Percentiles rank a stretch among this genome's conserved stretches.
Evolutionary conservation across 2,113 vertebrate genomes (phyloP).

Genomic region (Microtus pennsylvanicus): DNA sequence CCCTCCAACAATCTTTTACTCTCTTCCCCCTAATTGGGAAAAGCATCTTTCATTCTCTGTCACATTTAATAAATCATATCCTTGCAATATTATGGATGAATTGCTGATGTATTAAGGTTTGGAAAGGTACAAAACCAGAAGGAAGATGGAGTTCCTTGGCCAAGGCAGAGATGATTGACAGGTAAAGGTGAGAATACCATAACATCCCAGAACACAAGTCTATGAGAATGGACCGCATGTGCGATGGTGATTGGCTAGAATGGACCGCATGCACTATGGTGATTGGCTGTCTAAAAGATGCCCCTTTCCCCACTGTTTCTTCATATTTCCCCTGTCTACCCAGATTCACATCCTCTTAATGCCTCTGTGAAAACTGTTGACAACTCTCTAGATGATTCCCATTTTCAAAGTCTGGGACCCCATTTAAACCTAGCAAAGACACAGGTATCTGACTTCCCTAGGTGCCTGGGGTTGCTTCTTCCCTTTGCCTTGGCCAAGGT

Average conservation of each 20-base stretch:
- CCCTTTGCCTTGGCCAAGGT: not conserved
- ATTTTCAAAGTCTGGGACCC: not conserved
- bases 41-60: not conserved
- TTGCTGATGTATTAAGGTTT: conserved; percentile 41
- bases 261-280: accelerated
- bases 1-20: not conserved
- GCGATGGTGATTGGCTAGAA: not conserved
- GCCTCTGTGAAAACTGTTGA: not conserved
- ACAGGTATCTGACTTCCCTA: too few species aligned
- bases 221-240: not conserved
- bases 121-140: not conserved
- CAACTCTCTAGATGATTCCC: not conserved
- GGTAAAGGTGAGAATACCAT: not conserved
- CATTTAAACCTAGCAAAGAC: not conserved
- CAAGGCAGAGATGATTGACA: not conserved
- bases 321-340: not conserved
- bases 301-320: not conserved
- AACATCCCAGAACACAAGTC: not conserved
- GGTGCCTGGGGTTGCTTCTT: not conserved
- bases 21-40: not conserved
- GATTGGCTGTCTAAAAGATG: not conserved
- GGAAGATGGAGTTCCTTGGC: not conserved
- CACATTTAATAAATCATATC: not conserved
- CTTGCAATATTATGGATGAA: not conserved
- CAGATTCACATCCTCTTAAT: not conserved